Evolutionary conservation across 2,888 invertebrate genomes (phyloP).

Genomic region (Alitta virens): DNA sequence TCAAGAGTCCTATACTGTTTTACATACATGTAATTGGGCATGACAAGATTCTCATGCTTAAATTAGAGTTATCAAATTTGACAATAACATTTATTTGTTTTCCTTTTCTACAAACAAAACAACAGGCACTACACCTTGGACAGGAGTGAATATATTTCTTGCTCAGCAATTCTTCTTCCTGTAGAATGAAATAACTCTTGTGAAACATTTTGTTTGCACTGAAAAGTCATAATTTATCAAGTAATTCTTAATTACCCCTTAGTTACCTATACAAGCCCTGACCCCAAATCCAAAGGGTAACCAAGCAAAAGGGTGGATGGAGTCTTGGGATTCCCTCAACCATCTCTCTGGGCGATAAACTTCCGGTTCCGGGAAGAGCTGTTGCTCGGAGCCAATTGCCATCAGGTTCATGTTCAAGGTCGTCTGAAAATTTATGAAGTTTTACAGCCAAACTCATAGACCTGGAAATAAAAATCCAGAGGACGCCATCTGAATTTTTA

Average conservation of each 20-base stretch:
- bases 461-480: no score
- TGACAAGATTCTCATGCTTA: no score
- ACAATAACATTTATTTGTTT: no score
- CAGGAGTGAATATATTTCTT: constrained; percentile 70
- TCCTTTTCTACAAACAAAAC: no score
- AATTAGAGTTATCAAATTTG: no score
- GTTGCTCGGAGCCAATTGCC: constrained; percentile 50
- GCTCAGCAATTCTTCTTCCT: constrained; percentile 82
- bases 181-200: neutral
- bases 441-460: no score
- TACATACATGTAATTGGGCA: no score
- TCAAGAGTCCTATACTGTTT: no score
- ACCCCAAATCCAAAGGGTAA: constrained; percentile 62
- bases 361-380: constrained; percentile 66
- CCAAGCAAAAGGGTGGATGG: constrained; percentile 59
- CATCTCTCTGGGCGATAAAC: constrained; percentile 77
- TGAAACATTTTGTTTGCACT: no score
- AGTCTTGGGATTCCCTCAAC: constrained; percentile 57
- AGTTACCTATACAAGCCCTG: constrained; percentile 59
- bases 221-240: no score
- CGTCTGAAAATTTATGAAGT: constrained; percentile 53
- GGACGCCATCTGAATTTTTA: no score
- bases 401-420: constrained; percentile 56
- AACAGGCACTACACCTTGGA: constrained; percentile 38
- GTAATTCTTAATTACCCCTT: no score